Evolutionary conservation across 2,113 vertebrate species (phyloP), one percentile per base, ranked within the genome.

Genomic region (Gadus chalcogrammus): DNA sequence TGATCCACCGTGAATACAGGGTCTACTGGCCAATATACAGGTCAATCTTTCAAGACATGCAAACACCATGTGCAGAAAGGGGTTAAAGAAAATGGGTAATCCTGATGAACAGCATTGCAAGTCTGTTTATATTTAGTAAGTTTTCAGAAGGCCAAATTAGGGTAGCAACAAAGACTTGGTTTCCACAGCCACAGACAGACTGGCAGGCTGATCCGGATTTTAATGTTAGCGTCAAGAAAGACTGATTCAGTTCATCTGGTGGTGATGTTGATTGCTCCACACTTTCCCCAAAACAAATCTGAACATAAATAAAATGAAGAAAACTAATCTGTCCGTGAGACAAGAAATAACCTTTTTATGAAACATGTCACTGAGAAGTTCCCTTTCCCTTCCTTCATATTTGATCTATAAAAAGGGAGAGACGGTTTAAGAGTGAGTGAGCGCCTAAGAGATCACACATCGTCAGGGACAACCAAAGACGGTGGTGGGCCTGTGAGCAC

Each of bases 311-410:
- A 58, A 42, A 58, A 7, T 61, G 28, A 12, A 48, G 28, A 12
- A 48, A 69, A 55, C 13, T 60, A 62, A 20, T 71, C 58, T 20
- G 38, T 48, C 80, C 88, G 70, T 68, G 76, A 77, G 87, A 55
- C 79, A 82, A 88, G 87, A 69, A 81, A 89, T 88, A 92, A 95
- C 94, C 94, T 96, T 95, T 83, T 93, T 88, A 75, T 87, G 93
- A 94, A 96, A 95, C 93, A 94, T 88, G 93, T 83, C 93, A 91
- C 92, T 82, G 90, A 95, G 93, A 56, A 95, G 90, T 76, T 93
- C 90, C 83, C 81, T 93, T 83, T 95, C 93, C 87, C 76, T 89
- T 84, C 91, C 87, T 92, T 92, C 92, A 94, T 91, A 94, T 91
- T 88, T 94, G 88, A 95, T 95, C 94, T 95, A 94, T 52, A 87